phyloP scores from a whole-genome alignment of 2,113 vertebrate genomes.

The Ancistrus triradiatus region DNA sequence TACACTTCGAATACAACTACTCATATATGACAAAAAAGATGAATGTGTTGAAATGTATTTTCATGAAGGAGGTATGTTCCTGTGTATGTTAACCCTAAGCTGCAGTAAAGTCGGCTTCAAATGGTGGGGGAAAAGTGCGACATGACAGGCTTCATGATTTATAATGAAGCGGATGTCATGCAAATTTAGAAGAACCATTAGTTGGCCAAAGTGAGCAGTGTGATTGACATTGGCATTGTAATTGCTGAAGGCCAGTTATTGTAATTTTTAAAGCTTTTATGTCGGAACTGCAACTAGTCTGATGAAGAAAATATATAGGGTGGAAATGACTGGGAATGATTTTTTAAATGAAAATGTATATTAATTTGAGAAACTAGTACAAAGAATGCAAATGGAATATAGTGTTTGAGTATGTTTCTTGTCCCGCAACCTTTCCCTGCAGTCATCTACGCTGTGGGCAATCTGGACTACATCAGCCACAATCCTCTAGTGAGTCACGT shows the following conservation, averaged over 20 bases:
- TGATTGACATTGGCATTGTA: conserved; percentile 46
- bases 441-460: no score
- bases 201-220: conserved; percentile 11
- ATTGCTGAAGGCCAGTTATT: conserved; percentile 40
- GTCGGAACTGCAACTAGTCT: neutral
- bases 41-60: conserved; percentile 22
- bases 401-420: no score
- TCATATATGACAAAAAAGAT: conserved; percentile 23
- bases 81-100: conserved; percentile 4
- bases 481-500: no score
- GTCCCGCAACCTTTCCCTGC: no score
- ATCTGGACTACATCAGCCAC: no score
- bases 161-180: conserved; percentile 44
- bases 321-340: neutral
- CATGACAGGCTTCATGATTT: conserved; percentile 33
- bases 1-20: no score
- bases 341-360: no score
- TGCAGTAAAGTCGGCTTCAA: neutral
- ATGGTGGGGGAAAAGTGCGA: neutral
- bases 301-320: neutral
- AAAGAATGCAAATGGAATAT: no score
- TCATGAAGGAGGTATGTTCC: conserved; percentile 13
- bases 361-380: no score
- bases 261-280: conserved; percentile 27
- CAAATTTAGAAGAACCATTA: conserved; percentile 36